phyloP scores from a whole-genome alignment of 1,140 invertebrate species.

The Drosophila paulistorum region DNA sequence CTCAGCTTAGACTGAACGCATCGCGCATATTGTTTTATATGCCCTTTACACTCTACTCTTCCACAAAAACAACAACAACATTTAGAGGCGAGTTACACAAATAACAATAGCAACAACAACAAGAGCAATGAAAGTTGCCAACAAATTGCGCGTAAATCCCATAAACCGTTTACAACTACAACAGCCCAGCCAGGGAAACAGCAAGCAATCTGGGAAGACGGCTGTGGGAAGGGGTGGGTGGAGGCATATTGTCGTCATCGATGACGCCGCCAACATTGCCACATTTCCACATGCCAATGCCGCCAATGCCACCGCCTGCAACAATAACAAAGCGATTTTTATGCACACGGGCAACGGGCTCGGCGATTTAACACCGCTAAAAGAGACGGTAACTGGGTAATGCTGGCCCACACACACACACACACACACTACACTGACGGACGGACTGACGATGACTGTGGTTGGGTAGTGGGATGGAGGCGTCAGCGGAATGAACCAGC shows the following conservation, averaged over 20 bases:
- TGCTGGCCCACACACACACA: background rate
- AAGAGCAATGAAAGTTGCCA: slow-evolving; percentile 67
- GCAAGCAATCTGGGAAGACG: background rate
- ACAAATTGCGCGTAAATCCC: slow-evolving; percentile 80
- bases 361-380: slow-evolving; percentile 25
- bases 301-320: slow-evolving; percentile 55
- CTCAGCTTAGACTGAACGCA: slow-evolving; percentile 66
- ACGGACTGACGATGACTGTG: background rate
- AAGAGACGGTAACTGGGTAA: slow-evolving; percentile 13
- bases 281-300: slow-evolving; percentile 46
- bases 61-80: slow-evolving; percentile 28
- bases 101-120: slow-evolving; percentile 19
- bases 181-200: slow-evolving; percentile 43
- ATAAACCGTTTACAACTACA: slow-evolving; percentile 82
- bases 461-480: background rate
- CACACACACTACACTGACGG: background rate
- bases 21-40: slow-evolving; percentile 79
- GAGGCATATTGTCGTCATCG: slow-evolving; percentile 55
- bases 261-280: slow-evolving; percentile 44
- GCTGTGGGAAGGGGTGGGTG: no score
- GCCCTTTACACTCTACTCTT: slow-evolving; percentile 14
- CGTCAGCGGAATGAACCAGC: slow-evolving; percentile 30
- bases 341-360: slow-evolving; percentile 55
- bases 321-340: slow-evolving; percentile 79
- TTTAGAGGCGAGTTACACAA: no score